Percentiles rank a stretch among this genome's conserved stretches.
These are phyloP conservation scores for Drosophila insularis DNA, from an alignment of 1,140 invertebrate species.

Conservation along the genomic window DNA sequence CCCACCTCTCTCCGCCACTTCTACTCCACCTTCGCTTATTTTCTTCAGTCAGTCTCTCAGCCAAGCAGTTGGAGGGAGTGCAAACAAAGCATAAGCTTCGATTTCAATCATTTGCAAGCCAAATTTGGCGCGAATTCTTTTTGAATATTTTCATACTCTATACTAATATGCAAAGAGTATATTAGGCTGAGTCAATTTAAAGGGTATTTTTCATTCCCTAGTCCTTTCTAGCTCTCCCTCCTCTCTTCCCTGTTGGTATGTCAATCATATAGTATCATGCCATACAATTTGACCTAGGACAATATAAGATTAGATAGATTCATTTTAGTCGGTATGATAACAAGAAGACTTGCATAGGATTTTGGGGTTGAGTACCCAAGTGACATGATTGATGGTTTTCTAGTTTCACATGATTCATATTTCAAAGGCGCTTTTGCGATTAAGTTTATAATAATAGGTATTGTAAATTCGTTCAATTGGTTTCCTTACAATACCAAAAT, in stretches of 20 bases:
- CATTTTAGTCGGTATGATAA: background rate
- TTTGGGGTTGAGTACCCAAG: background rate
- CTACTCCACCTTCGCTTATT: background rate
- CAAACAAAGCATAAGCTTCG: conserved; percentile 27
- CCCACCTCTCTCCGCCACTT: background rate
- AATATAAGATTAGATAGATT: conserved; percentile 2
- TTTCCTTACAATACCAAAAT: background rate
- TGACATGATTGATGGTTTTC: conserved; percentile 2
- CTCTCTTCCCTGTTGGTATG: background rate
- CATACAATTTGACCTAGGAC: background rate
- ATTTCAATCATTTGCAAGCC: conserved; percentile 68
- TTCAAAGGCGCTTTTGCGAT: background rate
- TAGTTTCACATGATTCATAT: background rate
- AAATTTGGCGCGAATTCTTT: conserved; percentile 70
- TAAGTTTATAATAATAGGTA: too few species aligned
- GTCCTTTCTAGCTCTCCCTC: too few species aligned
- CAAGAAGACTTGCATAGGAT: background rate
- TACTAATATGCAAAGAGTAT: background rate
- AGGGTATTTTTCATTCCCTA: too few species aligned
- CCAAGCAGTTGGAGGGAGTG: background rate
- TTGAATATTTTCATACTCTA: conserved; percentile 56
- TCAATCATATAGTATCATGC: background rate
- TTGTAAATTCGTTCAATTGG: background rate
- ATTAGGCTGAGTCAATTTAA: background rate
- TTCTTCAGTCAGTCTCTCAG: background rate